phyloP scores from a whole-genome alignment of 2,113 vertebrate genomes.

The Lethenteron reissneri region DNA sequence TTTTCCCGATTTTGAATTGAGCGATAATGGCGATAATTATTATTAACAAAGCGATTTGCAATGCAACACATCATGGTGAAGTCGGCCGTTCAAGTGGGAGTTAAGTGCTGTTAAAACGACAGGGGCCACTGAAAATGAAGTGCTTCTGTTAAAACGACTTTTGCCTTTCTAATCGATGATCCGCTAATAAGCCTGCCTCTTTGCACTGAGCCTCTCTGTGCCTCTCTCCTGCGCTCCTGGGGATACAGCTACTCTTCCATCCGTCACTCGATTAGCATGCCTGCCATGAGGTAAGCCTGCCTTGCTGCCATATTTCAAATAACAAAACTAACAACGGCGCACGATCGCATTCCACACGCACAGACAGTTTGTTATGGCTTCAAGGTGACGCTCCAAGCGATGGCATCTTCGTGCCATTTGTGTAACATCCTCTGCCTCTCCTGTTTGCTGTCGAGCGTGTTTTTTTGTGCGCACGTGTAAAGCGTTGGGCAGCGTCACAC shows the following conservation, averaged over 20 bases:
- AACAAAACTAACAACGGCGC: not conserved
- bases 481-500: not conserved
- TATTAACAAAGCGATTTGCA: no score
- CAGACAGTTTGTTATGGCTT: not conserved
- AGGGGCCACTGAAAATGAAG: not conserved
- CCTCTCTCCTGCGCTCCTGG: not conserved
- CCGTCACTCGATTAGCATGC: constrained; percentile 98
- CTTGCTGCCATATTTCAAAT: not conserved
- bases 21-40: no score
- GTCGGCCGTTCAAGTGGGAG: no score
- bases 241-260: constrained; percentile 38
- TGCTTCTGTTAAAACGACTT: not conserved
- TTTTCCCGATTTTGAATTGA: no score
- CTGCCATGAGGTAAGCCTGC: constrained; percentile 82
- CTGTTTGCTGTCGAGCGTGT: not conserved
- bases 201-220: not conserved
- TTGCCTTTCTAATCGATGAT: not conserved
- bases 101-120: no score
- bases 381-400: not conserved
- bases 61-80: no score
- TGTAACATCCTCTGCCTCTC: not conserved
- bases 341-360: not conserved
- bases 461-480: not conserved
- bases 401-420: not conserved
- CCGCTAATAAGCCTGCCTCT: not conserved